Percentiles rank a stretch among this genome's conserved stretches.
Evolutionary conservation across 2,888 invertebrate species (phyloP).

Genomic region (Trichopoda pennipes): DNA sequence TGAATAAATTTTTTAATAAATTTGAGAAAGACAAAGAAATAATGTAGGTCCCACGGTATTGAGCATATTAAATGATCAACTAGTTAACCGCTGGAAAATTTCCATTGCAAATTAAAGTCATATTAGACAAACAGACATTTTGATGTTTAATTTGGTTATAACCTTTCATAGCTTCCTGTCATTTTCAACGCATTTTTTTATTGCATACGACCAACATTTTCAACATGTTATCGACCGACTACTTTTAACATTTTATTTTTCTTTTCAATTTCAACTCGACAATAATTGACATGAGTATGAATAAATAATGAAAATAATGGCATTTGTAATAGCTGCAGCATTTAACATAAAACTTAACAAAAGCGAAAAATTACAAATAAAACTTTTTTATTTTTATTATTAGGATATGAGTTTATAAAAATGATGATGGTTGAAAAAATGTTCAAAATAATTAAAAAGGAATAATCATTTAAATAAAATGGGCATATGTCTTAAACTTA

Average conservation of each 20-base stretch:
- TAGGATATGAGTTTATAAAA: neutral
- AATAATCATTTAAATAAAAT: too few species aligned
- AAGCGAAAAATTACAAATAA: neutral
- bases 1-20: too few species aligned
- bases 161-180: slow-evolving; percentile 46
- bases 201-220: slow-evolving; percentile 18
- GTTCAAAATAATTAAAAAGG: too few species aligned
- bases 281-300: slow-evolving; percentile 47
- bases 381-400: too few species aligned
- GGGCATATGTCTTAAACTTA: too few species aligned
- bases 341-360: slow-evolving; percentile 1
- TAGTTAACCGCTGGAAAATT: neutral
- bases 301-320: slow-evolving; percentile 45
- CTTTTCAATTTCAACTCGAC: slow-evolving; percentile 33
- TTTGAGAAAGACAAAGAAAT: too few species aligned
- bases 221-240: slow-evolving; percentile 32
- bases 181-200: slow-evolving; percentile 18
- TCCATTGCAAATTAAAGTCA: slow-evolving; percentile 3
- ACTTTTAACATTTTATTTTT: slow-evolving; percentile 35
- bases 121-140: slow-evolving; percentile 14
- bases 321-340: slow-evolving; percentile 16
- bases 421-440: too few species aligned
- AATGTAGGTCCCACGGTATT: too few species aligned
- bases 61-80: neutral
- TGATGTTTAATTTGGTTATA: slow-evolving; percentile 9